These are phyloP conservation scores for Melanotaenia boesemani DNA, from an alignment of 2,797 vertebrate species.

Conservation along the genomic window DNA sequence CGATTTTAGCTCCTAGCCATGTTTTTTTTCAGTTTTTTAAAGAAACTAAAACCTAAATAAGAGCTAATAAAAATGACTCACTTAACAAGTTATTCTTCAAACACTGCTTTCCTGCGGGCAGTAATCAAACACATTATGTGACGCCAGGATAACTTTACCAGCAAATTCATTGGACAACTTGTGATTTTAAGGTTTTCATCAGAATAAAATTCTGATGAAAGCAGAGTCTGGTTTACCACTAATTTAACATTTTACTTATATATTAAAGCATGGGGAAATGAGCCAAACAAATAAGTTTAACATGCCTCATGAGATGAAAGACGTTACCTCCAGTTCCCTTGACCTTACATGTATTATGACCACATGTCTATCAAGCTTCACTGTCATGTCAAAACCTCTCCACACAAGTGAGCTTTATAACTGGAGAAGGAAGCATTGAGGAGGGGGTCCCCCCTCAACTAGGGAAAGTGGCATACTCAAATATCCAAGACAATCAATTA, in stretches of 20 bases:
- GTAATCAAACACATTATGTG: conserved; percentile 42
- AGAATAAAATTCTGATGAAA: conserved; percentile 41
- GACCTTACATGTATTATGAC: conserved; percentile 27
- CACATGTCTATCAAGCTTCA: conserved; percentile 46
- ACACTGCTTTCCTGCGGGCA: conserved; percentile 50
- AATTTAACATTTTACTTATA: background rate
- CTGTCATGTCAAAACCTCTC: conserved; percentile 61
- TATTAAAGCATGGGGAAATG: background rate
- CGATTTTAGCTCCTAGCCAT: conserved; percentile 59
- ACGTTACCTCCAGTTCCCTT: conserved; percentile 29
- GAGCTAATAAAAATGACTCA: conserved; percentile 45
- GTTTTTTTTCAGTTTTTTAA: background rate
- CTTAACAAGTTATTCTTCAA: conserved; percentile 18
- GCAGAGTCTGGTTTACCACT: background rate
- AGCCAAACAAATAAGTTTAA: background rate
- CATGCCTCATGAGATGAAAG: conserved; percentile 7
- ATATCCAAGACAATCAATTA: conserved; percentile 92
- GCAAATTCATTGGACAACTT: conserved; percentile 55
- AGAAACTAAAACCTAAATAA: conserved; percentile 44
- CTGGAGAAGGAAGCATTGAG: conserved; percentile 62
- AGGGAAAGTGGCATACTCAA: conserved; percentile 86
- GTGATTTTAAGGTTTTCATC: conserved; percentile 57
- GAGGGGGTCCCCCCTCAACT: conserved; percentile 73
- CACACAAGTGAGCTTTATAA: conserved; percentile 51
- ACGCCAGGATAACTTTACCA: conserved; percentile 51